Base-by-base conservation (phyloP, 2,888 invertebrate genomes). In the Leucania comma region DNA sequence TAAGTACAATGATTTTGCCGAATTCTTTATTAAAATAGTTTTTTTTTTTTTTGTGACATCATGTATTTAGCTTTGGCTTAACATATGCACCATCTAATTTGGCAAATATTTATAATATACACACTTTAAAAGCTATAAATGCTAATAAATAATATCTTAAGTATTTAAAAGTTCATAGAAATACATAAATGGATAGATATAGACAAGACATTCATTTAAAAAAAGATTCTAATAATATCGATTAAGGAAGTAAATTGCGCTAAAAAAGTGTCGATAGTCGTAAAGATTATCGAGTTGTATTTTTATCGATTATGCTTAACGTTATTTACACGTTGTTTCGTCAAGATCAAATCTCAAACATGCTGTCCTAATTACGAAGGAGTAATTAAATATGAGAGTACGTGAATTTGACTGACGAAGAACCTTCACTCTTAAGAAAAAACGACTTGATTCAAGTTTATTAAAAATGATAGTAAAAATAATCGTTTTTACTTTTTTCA, bases 351-450 rank as follows among this genome's bases (percentile, higher is more conserved):
- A 89, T 86, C 67, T 86, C 83, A 58, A 68, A 63, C 86, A 83
- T 67, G 85, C 86, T 90, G 83, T 87, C 84, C 72, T 53, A 60
- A 85, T 89, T 90, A 86, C 84, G 61, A 48, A 67, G 75, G 73
- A 85, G 86, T 86, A 74, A 82, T 75, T 80, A 29, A 29, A 66
- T 78, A 62, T 68, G 82, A 90, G 85, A 90, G 87, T 74, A 84
- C 76, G 88, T 83, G 85, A 87, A 87, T 87, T 86, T 81, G 86
- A 86, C 72, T 68, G 50, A 56, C 24, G 57, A 64, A 63, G 51
- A 50, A 0, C 20, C 56, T 68, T n/a, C 17, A 68, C 1, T 42
- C 17, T 42, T 42, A 56, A 12, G 4, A 22, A 24, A 4, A 8
- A 24, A 48, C 12, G 24, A 53, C 26, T 53, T 53, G 17, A 53